Percentiles rank a stretch among this genome's conserved stretches.
Evolutionary conservation across 2,888 invertebrate species (phyloP).

Genomic region (Drosophila sordidula): DNA sequence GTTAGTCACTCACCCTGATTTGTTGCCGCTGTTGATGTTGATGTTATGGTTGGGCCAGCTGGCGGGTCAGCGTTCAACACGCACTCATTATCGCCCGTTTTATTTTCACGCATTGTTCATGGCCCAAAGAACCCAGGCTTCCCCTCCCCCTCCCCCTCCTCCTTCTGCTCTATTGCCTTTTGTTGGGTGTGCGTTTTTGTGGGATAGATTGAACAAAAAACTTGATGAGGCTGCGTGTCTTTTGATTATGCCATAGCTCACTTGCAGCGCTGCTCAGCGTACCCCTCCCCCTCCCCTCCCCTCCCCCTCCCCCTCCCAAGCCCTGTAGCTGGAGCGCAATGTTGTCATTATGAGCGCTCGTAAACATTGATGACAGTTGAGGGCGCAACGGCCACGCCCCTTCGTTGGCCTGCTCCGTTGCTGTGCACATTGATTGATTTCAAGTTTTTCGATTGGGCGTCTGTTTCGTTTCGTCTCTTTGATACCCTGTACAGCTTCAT

Average conservation of each 20-base stretch:
- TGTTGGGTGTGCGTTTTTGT: conserved; percentile 10
- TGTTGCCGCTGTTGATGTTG: neutral
- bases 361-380: conserved; percentile 74
- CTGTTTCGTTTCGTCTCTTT: conserved; percentile 6
- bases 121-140: conserved; percentile 6
- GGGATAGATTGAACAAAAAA: conserved; percentile 49
- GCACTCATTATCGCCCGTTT: conserved; percentile 70
- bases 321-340: conserved; percentile 21
- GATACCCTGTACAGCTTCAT: conserved; percentile 22
- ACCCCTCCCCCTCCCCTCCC: conserved; percentile 5
- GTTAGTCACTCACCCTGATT: neutral
- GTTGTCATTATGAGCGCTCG: conserved; percentile 68
- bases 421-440: conserved; percentile 45
- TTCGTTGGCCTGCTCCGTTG: conserved; percentile 1
- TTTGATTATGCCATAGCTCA: conserved; percentile 68
- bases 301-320: neutral
- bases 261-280: conserved; percentile 33
- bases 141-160: neutral
- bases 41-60: conserved; percentile 39
- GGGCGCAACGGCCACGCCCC: conserved; percentile 31
- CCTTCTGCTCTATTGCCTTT: neutral
- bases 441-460: conserved; percentile 10
- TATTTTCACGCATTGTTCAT: conserved; percentile 70
- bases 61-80: conserved; percentile 57
- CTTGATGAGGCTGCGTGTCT: conserved; percentile 72